Base-by-base conservation (phyloP, 2,888 invertebrate genomes). In the Caenorhabditis wallacei region DNA sequence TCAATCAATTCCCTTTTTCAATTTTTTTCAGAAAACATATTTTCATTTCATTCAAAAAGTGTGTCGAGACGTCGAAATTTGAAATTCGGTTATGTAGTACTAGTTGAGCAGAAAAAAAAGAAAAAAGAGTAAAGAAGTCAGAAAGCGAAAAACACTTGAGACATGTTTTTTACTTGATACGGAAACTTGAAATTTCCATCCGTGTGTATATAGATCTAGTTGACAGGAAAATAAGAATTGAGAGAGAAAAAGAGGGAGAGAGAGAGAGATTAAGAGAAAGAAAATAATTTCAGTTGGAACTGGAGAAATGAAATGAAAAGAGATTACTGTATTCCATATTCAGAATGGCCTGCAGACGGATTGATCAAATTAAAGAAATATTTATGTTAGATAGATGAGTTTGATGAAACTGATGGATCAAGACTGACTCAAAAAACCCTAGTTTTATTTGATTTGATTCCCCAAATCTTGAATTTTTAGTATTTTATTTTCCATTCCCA, bases 161-260 rank as follows among this genome's bases (percentile, higher is more conserved):
- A 75, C 75, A 68, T 75, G 75, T 59, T 68, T 75, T n/a, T 75
- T 75, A 75, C 68, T 75, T 75, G 75, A 75, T 75, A 75, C 68
- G 75, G 66, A 75, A 75, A 75, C 68, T 75, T 75, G 66, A 75
- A 75, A 75, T 75, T 75, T 72, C 59, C 72, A 30, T 53, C 54
- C 40, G 54, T 48, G 46, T 48, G 46, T 48, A 48, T 18, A 18
- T 48, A n/a, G n/a, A n/a, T n/a, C 40, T 61, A 30, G 61, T 61
- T 61, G 46, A 54, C 53, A 20, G 7, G 20, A 26, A 43, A 61
- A 40, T 26, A 26, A n/a, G 16, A n/a, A 40, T 8, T 1, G n/a
- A n/a, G 24, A 59, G n/a, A 61, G n/a, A 43, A 26, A 24, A 22
- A n/a, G 43, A 37, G 20, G 18, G n/a, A n/a, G n/a, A n/a, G n/a